Percentiles rank a stretch among this genome's conserved stretches.
Evolutionary conservation across 2,797 vertebrate genomes (phyloP).

Genomic region (Sitta carolinensis): DNA sequence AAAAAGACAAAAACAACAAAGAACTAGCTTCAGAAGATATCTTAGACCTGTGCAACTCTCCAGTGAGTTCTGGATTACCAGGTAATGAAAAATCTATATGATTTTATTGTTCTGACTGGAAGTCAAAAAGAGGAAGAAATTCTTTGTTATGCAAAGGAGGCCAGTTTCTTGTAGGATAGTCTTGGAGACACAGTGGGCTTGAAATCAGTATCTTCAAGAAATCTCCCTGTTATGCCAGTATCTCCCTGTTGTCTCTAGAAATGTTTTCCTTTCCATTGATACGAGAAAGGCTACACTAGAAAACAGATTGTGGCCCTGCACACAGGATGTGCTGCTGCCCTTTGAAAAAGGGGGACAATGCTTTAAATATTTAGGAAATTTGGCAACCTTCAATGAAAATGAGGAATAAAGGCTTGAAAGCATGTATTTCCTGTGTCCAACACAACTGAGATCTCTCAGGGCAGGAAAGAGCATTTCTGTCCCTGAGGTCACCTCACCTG

Average conservation of each 20-base stretch:
- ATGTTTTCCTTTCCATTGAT: neutral
- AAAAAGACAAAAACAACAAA: slow-evolving; percentile 89
- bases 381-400: neutral
- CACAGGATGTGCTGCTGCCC: neutral
- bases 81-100: slow-evolving; percentile 52
- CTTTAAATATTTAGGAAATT: neutral
- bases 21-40: slow-evolving; percentile 81
- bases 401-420: neutral
- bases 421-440: neutral
- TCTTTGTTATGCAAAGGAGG: neutral
- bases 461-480: neutral
- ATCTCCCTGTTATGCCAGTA: neutral
- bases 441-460: neutral
- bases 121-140: neutral
- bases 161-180: neutral
- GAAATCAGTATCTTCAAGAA: neutral
- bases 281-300: neutral
- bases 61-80: slow-evolving; percentile 79
- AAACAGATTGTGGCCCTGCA: neutral
- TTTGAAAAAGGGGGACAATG: neutral
- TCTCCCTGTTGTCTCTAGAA: neutral
- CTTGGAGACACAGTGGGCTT: neutral
- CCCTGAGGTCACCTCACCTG: neutral
- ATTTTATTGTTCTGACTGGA: neutral
- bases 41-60: slow-evolving; percentile 83